phyloP scores from a whole-genome alignment of 1,140 invertebrate species.

The Heliconius melpomene region DNA sequence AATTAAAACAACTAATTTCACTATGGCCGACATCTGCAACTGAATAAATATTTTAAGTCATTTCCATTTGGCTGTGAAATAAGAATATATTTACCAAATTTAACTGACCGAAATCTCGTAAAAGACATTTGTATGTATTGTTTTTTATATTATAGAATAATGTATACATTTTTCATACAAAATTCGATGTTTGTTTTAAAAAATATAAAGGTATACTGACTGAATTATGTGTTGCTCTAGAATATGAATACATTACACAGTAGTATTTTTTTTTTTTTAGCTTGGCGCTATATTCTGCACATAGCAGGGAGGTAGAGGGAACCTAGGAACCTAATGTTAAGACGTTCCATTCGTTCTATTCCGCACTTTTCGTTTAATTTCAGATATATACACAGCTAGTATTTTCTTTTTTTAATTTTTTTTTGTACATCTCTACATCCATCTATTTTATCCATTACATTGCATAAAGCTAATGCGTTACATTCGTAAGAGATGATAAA shows the following conservation, averaged over 20 bases:
- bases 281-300: too few species aligned
- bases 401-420: not conserved
- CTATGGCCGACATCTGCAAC: constrained; percentile 58
- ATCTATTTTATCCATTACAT: not conserved
- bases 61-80: constrained; percentile 11
- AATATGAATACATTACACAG: too few species aligned
- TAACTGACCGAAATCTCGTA: not conserved
- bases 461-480: not conserved
- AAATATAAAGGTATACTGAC: too few species aligned
- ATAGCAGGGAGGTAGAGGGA: too few species aligned
- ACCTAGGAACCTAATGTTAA: too few species aligned
- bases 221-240: too few species aligned
- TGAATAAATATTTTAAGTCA: constrained; percentile 49
- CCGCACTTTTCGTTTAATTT: too few species aligned
- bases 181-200: not conserved
- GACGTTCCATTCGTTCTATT: too few species aligned
- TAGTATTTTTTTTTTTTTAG: too few species aligned
- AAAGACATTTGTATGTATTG: not conserved
- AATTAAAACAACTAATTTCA: constrained; percentile 49
- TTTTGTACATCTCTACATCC: not conserved
- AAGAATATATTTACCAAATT: constrained; percentile 2
- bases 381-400: too few species aligned
- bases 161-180: not conserved
- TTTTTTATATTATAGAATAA: not conserved
- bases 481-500: not conserved